A percentile compares a stretch with the other conserved stretches of the same genome.
Conservation (phyloP, 2,888 invertebrate species). For the Halocaridina rubra region DNA sequence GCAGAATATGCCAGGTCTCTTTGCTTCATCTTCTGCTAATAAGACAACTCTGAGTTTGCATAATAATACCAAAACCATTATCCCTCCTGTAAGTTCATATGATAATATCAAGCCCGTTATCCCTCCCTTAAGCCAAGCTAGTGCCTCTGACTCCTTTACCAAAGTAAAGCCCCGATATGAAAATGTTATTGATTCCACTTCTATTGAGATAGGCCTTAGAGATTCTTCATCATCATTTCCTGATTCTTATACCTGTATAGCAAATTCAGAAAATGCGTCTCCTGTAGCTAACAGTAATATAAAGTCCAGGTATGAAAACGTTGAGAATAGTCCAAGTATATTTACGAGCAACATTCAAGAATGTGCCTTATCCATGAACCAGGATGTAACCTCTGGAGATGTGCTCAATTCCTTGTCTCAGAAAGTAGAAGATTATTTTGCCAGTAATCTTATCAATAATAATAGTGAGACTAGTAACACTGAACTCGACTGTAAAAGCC, state of each 20-base stretch:
- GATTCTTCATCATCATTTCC: no score
- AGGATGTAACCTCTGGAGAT: neutral
- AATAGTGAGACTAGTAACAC: neutral
- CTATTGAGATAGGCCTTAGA: no score
- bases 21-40: neutral
- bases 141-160: constrained; percentile 21
- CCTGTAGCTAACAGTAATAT: no score
- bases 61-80: neutral
- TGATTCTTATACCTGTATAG: no score
- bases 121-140: constrained; percentile 17
- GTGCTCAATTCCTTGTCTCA: constrained; percentile 39
- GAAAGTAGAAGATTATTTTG: constrained; percentile 58
- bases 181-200: constrained; percentile 7
- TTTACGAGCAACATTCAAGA: neutral
- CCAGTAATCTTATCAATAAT: constrained; percentile 12
- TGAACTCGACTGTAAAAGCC: neutral
- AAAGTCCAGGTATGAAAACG: no score
- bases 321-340: no score
- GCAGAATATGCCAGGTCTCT: constrained; percentile 64
- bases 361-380: constrained; percentile 31
- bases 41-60: neutral
- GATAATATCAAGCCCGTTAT: neutral
- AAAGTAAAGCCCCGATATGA: constrained; percentile 4
- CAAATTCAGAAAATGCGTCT: no score
- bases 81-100: constrained; percentile 20